phyloP scores from a whole-genome alignment of 2,797 vertebrate species.

The Sebastiscus tertius region DNA sequence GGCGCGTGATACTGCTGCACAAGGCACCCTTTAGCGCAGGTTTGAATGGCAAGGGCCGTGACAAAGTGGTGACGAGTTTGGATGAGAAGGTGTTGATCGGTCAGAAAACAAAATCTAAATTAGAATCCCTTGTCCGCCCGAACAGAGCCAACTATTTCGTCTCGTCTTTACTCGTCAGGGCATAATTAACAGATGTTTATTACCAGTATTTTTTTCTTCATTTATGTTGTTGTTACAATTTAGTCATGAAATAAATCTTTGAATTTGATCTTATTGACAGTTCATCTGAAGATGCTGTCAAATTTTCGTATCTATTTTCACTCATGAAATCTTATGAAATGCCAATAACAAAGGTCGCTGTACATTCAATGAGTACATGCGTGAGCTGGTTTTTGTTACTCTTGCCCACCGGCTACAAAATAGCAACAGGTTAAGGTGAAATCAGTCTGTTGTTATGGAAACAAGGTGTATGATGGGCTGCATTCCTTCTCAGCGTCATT shows the following conservation, averaged over 20 bases:
- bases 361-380: background rate
- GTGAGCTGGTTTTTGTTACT: background rate
- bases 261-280: background rate
- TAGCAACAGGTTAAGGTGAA: background rate
- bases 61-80: too few relatives aligned
- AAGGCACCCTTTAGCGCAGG: too few relatives aligned
- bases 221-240: too few relatives aligned
- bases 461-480: background rate
- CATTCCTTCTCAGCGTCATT: background rate
- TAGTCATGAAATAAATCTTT: too few relatives aligned
- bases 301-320: background rate
- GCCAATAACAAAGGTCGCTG: background rate
- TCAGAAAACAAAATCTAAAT: too few relatives aligned
- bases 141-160: too few relatives aligned
- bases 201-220: too few relatives aligned
- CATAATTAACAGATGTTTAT: too few relatives aligned
- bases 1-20: too few relatives aligned
- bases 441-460: conserved; percentile 25
- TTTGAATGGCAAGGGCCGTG: rapidly evolving
- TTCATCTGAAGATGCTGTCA: background rate
- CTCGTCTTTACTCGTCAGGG: too few relatives aligned
- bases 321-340: background rate
- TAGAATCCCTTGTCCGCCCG: too few relatives aligned
- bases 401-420: background rate
- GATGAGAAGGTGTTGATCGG: too few relatives aligned